Evolutionary conservation across 2,888 invertebrate genomes (phyloP).

Genomic region (Chrysina gloriosa): DNA sequence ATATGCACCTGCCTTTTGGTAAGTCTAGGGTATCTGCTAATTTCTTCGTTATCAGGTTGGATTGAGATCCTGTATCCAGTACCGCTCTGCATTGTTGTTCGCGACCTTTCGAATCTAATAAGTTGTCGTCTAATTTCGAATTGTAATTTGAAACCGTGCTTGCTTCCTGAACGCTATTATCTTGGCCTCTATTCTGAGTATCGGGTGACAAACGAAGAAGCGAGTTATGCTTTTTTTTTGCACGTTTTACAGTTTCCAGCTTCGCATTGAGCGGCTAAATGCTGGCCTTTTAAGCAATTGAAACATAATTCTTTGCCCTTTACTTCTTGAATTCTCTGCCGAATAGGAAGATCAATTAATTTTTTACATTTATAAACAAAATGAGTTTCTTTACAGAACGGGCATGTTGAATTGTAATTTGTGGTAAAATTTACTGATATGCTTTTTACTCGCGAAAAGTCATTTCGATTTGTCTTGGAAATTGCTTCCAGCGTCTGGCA

Average conservation of each 20-base stretch:
- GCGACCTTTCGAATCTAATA: background rate
- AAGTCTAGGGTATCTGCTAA: no score
- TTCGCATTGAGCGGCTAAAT: conserved; percentile 4
- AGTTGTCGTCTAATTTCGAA: background rate
- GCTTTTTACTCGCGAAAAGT: background rate
- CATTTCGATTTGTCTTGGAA: background rate
- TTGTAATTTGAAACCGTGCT: conserved; percentile 13
- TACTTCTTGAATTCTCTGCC: conserved; percentile 12
- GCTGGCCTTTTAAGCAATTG: background rate
- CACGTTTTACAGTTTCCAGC: background rate
- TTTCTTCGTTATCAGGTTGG: no score
- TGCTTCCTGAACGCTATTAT: background rate
- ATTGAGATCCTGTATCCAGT: no score
- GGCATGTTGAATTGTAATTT: background rate
- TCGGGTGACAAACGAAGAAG: background rate
- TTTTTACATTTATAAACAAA: background rate
- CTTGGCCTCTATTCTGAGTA: background rate
- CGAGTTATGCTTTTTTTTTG: conserved; percentile 21
- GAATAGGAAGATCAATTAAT: background rate
- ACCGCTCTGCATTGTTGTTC: background rate
- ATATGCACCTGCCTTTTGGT: no score
- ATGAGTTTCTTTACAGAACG: conserved; percentile 12
- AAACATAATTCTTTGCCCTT: conserved; percentile 10
- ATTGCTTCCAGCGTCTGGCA: conserved; percentile 11
- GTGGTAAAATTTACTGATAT: background rate